Evolutionary conservation across 2,113 vertebrate species (phyloP), one percentile per base, ranked within the genome.

Genomic region (Nothocercus julius): DNA sequence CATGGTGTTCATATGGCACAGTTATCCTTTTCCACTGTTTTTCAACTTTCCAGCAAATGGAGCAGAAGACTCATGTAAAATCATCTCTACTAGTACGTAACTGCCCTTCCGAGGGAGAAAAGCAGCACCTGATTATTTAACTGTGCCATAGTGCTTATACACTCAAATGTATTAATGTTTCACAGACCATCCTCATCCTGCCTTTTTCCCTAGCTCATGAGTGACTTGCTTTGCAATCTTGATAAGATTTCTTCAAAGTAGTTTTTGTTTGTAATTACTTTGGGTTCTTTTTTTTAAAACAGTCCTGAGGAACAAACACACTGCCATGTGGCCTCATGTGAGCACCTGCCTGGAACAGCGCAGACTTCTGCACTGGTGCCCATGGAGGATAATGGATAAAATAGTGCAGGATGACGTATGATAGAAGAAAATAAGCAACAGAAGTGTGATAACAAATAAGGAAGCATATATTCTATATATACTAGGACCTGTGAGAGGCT

Each of bases 11-110:
- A 78, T 81, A 84, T 78, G 77, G n/a, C 73, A 30, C 54, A 66
- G 51, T 74, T 88, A 77, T 70, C 58, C 80, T 89, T 90, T 83
- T 77, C 59, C 68, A 21, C 36, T 75, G 59, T 93, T 95, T 94
- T 92, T 14, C 79, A 92, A 36, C 77, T 66, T 54, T 90, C 77
- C 32, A 74, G 83, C 77, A 90, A 90, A 69, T 11, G 64, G 49
- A 95, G 80, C 86, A 90, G 91, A 81, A 93, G 83, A 59, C 83
- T n/a, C 66, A 2, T 2, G 6, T 81, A 67, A 80, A 89, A 74
- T 44, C 80, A 70, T 22, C 69, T 63, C 2, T 80, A 44, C 27
- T 64, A 64, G 40, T 27, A 62, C 24, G 27, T 20, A 74, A 14
- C 61, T 67, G 30, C 45, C 66, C 95, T 0, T 0, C 36, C 69